Conservation (phyloP, 2,888 invertebrate genomes). For the Operophtera brumata region DNA sequence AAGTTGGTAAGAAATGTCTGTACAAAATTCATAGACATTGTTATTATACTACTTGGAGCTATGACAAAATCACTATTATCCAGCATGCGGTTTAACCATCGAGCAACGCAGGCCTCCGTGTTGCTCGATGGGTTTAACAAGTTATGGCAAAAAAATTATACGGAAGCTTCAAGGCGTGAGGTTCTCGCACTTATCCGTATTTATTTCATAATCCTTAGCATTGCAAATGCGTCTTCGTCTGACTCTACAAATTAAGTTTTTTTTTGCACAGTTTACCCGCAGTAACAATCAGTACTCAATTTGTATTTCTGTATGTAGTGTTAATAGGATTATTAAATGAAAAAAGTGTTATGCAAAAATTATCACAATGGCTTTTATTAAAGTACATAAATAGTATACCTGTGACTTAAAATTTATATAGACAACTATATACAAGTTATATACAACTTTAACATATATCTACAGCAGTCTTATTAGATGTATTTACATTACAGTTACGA, state of each 20-base stretch:
- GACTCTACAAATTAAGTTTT: conserved; percentile 33
- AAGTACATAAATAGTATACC: conserved; percentile 81
- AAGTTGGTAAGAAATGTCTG: no score
- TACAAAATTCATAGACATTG: no score
- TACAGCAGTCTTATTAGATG: conserved; percentile 80
- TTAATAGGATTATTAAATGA: conserved; percentile 18
- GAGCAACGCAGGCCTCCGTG: no score
- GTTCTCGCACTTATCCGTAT: no score
- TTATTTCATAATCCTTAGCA: conserved; percentile 36
- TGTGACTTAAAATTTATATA: conserved; percentile 69
- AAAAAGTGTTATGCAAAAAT: conserved; percentile 73
- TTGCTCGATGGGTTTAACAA: no score
- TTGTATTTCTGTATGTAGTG: neutral
- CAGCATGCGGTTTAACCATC: no score
- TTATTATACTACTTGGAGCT: no score
- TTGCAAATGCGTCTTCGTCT: conserved; percentile 18
- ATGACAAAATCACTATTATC: no score
- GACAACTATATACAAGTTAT: conserved; percentile 77
- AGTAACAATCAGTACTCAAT: neutral
- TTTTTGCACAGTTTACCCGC: conserved; percentile 14
- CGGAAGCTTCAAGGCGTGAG: no score
- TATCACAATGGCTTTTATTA: conserved; percentile 81
- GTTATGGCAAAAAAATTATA: no score
- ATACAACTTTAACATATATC: conserved; percentile 76
- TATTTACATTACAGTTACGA: conserved; percentile 75